Conservation (phyloP, 2,113 vertebrate genomes). For the Xyrauchen texanus region DNA sequence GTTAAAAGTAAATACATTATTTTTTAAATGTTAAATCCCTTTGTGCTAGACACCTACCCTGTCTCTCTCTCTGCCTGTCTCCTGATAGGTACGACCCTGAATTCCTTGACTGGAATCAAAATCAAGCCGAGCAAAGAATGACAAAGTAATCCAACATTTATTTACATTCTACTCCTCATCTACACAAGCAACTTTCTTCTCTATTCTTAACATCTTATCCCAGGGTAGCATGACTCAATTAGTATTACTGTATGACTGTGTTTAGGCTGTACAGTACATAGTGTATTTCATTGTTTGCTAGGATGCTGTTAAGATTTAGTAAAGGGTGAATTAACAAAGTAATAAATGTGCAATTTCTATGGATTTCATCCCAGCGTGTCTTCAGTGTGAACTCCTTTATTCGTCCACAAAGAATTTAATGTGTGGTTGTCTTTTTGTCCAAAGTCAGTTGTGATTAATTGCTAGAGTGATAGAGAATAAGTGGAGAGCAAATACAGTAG, state of each 20-base stretch:
- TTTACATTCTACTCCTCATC: conserved; percentile 49
- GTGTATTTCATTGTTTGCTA: background rate
- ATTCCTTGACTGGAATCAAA: conserved; percentile 88
- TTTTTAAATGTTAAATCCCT: conserved; percentile 63
- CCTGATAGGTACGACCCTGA: conserved; percentile 82
- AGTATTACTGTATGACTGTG: background rate
- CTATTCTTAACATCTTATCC: conserved; percentile 61
- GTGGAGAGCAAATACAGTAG: background rate
- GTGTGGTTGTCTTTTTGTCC: background rate
- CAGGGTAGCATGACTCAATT: conserved; percentile 7
- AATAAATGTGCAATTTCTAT: background rate
- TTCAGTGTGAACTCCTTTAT: background rate
- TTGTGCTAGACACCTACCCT: conserved; percentile 67
- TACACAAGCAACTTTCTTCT: conserved; percentile 42
- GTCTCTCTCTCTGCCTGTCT: conserved; percentile 75
- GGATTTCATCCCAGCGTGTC: conserved; percentile 9
- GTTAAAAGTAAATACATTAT: conserved; percentile 53
- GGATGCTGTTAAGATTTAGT: background rate
- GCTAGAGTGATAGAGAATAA: background rate
- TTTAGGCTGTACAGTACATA: conserved; percentile 16
- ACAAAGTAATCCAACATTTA: conserved; percentile 82
- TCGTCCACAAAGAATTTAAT: conserved; percentile 5
- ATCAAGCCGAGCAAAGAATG: conserved; percentile 85
- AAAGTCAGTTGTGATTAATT: conserved; percentile 2
- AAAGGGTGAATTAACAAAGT: background rate